A percentile compares a stretch with the other conserved stretches of the same genome.
phyloP scores from a whole-genome alignment of 1,140 invertebrate species.

The Spodoptera frugiperda region DNA sequence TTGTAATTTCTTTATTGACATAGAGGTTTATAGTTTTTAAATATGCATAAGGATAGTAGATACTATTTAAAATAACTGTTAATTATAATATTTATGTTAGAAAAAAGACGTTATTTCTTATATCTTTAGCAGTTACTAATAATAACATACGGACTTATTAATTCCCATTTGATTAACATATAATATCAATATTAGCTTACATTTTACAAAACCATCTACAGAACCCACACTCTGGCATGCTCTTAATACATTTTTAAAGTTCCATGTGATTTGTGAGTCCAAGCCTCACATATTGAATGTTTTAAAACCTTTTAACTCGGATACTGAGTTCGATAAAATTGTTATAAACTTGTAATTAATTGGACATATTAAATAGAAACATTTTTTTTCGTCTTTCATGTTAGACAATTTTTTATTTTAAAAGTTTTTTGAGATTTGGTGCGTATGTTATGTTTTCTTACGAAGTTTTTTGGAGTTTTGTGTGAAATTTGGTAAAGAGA shows the following conservation, averaged over 20 bases:
- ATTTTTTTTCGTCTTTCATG: slow-evolving; percentile 4
- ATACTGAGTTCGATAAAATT: slow-evolving; percentile 63
- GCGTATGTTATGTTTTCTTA: background rate
- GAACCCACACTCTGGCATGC: slow-evolving; percentile 12
- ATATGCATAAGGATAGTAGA: too few species aligned
- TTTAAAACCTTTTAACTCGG: slow-evolving; percentile 81
- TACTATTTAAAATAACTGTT: too few species aligned
- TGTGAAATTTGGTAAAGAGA: too few species aligned
- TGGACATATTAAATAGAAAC: slow-evolving; percentile 63
- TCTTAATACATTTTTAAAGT: slow-evolving; percentile 21
- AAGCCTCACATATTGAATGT: slow-evolving; percentile 74
- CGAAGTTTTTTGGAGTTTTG: too few species aligned
- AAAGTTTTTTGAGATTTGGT: slow-evolving; percentile 10
- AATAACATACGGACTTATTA: too few species aligned
- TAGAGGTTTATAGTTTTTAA: too few species aligned
- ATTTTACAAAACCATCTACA: background rate
- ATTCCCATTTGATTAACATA: too few species aligned
- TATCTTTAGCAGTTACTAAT: too few species aligned
- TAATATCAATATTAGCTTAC: too few species aligned
- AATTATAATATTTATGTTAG: too few species aligned
- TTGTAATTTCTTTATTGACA: too few species aligned
- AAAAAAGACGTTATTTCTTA: too few species aligned
- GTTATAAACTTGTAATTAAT: slow-evolving; percentile 81
- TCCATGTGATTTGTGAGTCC: slow-evolving; percentile 75
- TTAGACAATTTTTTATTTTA: slow-evolving; percentile 10